These are phyloP conservation scores for Rhodeus uyekii DNA, from an alignment of 2,797 vertebrate genomes.

Conservation along the genomic window DNA sequence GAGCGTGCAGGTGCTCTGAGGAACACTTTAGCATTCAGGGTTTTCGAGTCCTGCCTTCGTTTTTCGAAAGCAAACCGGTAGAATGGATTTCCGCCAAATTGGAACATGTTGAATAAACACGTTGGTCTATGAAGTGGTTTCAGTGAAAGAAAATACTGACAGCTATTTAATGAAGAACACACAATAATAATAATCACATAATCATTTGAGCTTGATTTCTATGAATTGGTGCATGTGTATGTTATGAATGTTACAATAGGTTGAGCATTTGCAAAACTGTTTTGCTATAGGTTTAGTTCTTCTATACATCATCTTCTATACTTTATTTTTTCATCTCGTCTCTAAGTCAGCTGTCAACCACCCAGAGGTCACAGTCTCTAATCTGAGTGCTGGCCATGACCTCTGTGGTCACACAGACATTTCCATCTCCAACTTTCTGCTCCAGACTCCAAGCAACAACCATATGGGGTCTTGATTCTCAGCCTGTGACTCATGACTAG, in stretches of 20 bases:
- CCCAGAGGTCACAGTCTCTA: constrained; percentile 18
- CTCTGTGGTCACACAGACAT: constrained; percentile 8
- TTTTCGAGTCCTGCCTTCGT: constrained; percentile 12
- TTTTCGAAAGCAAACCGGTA: constrained; percentile 30
- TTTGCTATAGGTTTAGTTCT: not conserved
- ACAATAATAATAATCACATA: constrained; percentile 48
- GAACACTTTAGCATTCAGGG: constrained; percentile 51
- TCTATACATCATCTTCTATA: not conserved
- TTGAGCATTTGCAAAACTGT: not conserved
- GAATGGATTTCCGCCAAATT: constrained; percentile 58
- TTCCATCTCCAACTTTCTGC: constrained; percentile 11
- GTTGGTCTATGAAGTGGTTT: constrained; percentile 51
- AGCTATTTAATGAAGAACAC: constrained; percentile 47
- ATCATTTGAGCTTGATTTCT: constrained; percentile 62
- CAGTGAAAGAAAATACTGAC: constrained; percentile 64
- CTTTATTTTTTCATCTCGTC: not conserved
- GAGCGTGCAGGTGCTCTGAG: constrained; percentile 52
- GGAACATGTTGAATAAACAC: constrained; percentile 66
- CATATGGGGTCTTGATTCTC: constrained; percentile 26
- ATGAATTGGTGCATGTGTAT: constrained; percentile 62
- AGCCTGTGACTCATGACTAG: constrained; percentile 15
- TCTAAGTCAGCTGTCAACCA: constrained; percentile 12
- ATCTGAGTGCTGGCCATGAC: not conserved
- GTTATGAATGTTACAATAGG: constrained; percentile 59
- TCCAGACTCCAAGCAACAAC: constrained; percentile 30